phyloP scores from a whole-genome alignment of 2,888 invertebrate genomes.

The Hypsopygia costalis region DNA sequence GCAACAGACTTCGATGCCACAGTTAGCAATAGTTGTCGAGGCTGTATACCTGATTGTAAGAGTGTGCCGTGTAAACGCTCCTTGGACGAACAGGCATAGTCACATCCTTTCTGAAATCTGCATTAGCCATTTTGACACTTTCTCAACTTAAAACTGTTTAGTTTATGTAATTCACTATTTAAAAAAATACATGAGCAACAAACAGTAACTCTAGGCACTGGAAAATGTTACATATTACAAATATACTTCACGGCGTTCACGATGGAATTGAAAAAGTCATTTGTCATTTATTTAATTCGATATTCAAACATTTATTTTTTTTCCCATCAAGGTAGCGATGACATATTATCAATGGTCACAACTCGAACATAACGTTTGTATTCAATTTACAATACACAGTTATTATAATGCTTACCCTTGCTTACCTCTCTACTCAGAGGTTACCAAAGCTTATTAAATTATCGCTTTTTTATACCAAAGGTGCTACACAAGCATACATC shows the following conservation, averaged over 20 bases:
- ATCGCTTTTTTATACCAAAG: no score
- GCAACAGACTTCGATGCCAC: no score
- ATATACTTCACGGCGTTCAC: conserved; percentile 42
- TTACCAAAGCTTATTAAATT: no score
- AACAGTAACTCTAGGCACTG: conserved; percentile 56
- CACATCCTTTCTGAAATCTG: conserved; percentile 73
- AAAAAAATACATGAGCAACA: conserved; percentile 68
- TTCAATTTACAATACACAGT: no score
- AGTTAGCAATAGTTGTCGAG: no score
- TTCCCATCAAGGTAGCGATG: no score
- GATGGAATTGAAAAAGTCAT: conserved; percentile 47
- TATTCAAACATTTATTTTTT: conserved; percentile 40
- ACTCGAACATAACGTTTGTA: no score
- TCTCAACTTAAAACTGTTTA: conserved; percentile 57
- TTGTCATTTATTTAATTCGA: conserved; percentile 54
- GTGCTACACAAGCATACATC: no score
- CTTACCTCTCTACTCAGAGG: no score
- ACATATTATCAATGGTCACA: no score
- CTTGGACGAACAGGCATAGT: conserved; percentile 80
- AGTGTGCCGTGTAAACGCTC: conserved; percentile 85
- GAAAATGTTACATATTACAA: conserved; percentile 72
- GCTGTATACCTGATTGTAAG: conserved; percentile 81
- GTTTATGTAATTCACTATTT: conserved; percentile 53
- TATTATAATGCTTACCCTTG: no score
- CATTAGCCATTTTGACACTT: conserved; percentile 70